Evolutionary conservation across 1,140 invertebrate genomes (phyloP).

Genomic region (Venturia canescens): DNA sequence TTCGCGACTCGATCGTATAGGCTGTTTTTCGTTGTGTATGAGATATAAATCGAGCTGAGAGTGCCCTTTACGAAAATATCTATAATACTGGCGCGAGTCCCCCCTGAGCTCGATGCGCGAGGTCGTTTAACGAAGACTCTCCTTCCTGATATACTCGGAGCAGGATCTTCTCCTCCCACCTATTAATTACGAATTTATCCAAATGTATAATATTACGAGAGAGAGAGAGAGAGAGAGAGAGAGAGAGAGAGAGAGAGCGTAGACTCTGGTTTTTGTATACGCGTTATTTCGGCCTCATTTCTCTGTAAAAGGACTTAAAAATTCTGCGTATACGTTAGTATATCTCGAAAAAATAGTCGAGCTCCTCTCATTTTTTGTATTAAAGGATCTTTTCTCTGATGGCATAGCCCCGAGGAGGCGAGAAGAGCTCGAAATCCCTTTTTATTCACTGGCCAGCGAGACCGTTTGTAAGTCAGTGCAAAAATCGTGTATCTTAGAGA

Average conservation of each 20-base stretch:
- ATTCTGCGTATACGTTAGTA: background rate
- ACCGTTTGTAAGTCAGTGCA: too few species aligned
- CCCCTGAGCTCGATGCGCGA: background rate
- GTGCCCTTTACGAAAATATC: conserved; percentile 36
- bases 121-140: background rate
- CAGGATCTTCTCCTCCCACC: conserved; percentile 28
- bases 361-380: too few species aligned
- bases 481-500: background rate
- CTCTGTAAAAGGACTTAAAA: background rate
- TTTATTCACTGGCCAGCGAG: conserved; percentile 4
- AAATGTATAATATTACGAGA: conserved; percentile 46
- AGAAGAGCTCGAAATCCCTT: conserved; percentile 29
- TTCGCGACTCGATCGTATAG: too few species aligned
- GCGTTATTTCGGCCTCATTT: conserved; percentile 20
- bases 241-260: background rate
- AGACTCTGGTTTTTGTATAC: conserved; percentile 18
- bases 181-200: conserved; percentile 46
- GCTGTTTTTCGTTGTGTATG: conserved; percentile 1
- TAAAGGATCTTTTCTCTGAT: background rate
- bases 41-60: background rate
- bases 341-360: too few species aligned
- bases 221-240: background rate
- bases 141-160: conserved; percentile 12
- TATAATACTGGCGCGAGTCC: conserved; percentile 21
- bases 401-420: conserved; percentile 29